These are phyloP conservation scores for Toxonevra muliebris DNA, from an alignment of 2,888 invertebrate species.

Conservation along the genomic window DNA sequence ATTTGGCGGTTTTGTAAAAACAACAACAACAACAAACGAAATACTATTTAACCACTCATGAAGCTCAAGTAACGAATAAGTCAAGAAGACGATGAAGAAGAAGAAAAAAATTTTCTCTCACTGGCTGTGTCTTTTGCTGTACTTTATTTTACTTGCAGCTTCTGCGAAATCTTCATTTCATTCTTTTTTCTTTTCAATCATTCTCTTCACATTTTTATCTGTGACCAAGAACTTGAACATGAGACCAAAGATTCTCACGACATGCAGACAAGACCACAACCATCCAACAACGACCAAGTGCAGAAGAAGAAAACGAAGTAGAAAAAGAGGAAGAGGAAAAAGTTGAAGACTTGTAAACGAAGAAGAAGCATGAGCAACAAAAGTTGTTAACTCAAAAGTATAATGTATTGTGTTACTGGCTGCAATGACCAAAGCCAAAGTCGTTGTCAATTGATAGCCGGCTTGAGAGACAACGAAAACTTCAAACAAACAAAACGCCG, in stretches of 20 bases:
- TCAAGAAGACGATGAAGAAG: background rate
- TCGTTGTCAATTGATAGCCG: constrained; percentile 1
- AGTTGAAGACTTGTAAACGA: background rate
- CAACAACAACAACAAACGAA: background rate
- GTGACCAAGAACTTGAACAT: constrained; percentile 49
- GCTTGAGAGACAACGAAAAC: constrained; percentile 3
- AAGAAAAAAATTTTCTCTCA: background rate
- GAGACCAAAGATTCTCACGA: constrained; percentile 44
- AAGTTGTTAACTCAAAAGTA: too few relatives aligned
- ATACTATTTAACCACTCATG: background rate
- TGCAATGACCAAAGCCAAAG: background rate
- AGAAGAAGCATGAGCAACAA: background rate
- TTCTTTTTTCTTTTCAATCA: background rate
- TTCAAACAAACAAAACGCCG: constrained; percentile 17
- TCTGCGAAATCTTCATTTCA: constrained; percentile 1
- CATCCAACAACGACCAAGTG: constrained; percentile 22
- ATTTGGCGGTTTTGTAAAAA: background rate
- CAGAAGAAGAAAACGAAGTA: constrained; percentile 11
- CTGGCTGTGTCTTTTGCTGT: background rate
- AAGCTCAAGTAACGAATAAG: background rate
- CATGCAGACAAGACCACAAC: constrained; percentile 9
- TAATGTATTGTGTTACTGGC: too few relatives aligned
- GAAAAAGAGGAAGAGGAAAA: background rate
- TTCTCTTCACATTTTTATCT: constrained; percentile 30
- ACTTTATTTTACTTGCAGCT: background rate